Base-by-base conservation (phyloP, 2,797 vertebrate genomes). In the Microctenopoma lineatum region DNA sequence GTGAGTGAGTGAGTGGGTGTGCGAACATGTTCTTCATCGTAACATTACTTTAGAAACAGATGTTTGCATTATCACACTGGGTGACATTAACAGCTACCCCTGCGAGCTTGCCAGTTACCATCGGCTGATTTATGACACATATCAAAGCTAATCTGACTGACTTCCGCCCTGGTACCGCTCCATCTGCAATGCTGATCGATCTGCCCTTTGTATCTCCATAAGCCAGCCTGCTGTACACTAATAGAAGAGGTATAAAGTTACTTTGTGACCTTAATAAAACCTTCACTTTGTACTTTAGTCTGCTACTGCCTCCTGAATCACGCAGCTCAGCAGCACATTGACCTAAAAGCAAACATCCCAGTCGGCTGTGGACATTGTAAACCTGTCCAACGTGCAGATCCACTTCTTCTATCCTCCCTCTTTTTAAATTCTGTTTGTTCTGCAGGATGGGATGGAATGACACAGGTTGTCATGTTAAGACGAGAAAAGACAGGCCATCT, bases 201-300 rank as follows among this genome's bases (percentile, higher is more conserved):
- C 84, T 73, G 67, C 78, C 83, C 79, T 81, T 87, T 87, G 89
- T 76, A 90, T 92, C 87, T 90, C 84, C 87, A 86, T 92, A 84
- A 91, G 87, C 88, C 78, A 3, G 78, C 48, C 58, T 75, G 75
- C 82, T 62, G 54, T 68, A 48, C 83, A 70, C 87, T 90, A 91
- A 91, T 86, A 88, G 80, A 83, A 81, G 72, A 79, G 85, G 87
- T 83, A 75, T 92, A 89, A 92, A 91, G 82, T 90, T 90, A 85
- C 87, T 92, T 89, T 92, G 90, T 87, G 89, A 90, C 85, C 88
- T 87, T 81, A 86, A 90, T 90, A 92, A 92, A 92, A 90, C 77
- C 88, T 87, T 86, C 84, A 88, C 76, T 73, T 70, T 82, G 59
- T 73, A 34, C 79, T 86, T 84, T 75, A 74, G 78, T 65, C 60